These are phyloP conservation scores for Tarsius wallacei DNA, from an alignment of 2,797 vertebrate genomes.

Conservation along the genomic window DNA sequence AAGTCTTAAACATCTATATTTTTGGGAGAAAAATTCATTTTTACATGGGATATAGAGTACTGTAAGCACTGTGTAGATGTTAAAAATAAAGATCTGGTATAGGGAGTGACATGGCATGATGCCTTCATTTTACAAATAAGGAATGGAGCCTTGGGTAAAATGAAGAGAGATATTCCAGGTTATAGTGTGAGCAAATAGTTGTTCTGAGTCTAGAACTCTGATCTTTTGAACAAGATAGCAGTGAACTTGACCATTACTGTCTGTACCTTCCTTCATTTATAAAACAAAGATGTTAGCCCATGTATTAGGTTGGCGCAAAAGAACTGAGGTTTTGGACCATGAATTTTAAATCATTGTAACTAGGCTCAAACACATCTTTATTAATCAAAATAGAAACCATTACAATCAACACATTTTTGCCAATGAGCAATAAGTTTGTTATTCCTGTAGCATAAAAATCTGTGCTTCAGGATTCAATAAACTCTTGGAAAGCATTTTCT, in stretches of 20 bases:
- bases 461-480: too few species aligned
- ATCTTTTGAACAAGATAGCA: neutral
- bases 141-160: neutral
- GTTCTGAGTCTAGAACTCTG: neutral
- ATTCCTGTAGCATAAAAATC: too few species aligned
- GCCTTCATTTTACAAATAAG: neutral
- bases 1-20: conserved; percentile 44
- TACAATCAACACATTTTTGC: too few species aligned
- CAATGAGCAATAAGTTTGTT: too few species aligned
- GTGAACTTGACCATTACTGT: neutral
- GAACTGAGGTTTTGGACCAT: too few species aligned
- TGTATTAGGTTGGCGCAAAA: too few species aligned
- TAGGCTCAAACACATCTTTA: too few species aligned
- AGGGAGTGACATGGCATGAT: neutral
- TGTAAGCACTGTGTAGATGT: neutral
- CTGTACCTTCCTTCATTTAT: neutral
- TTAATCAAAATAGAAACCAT: too few species aligned
- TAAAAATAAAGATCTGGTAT: neutral
- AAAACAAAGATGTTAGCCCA: neutral
- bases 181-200: neutral
- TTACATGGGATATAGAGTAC: neutral
- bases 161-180: neutral
- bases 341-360: too few species aligned
- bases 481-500: too few species aligned
- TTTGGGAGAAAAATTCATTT: conserved; percentile 42